phyloP scores from a whole-genome alignment of 2,797 vertebrate species.

The Alcedo quadribrachys region DNA sequence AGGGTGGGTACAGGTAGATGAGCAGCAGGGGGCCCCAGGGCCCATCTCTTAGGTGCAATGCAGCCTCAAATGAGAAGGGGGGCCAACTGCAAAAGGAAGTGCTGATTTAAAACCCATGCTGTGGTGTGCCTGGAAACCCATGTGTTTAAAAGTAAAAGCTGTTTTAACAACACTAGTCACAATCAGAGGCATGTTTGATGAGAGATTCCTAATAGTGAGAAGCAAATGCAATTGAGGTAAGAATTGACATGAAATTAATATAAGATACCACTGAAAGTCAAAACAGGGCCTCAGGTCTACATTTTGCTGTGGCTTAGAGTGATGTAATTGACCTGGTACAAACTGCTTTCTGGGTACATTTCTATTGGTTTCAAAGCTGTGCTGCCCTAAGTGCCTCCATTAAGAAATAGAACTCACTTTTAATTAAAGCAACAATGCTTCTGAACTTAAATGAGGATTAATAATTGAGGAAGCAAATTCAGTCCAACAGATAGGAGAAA shows the following conservation, averaged over 20 bases:
- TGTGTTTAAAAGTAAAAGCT: neutral
- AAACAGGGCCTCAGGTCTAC: neutral
- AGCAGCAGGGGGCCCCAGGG: neutral
- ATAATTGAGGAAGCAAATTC: neutral
- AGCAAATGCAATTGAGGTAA: neutral
- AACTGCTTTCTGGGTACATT: neutral
- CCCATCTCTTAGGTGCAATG: neutral
- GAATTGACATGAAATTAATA: neutral
- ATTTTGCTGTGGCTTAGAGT: neutral
- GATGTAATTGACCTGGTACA: neutral
- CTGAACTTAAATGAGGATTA: neutral
- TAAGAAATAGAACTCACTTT: neutral
- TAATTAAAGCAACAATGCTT: neutral
- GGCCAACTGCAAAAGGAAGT: neutral
- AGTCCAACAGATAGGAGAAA: neutral
- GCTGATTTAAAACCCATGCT: rapidly evolving
- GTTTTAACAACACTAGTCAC: neutral
- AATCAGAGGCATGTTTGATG: neutral
- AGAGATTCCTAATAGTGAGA: neutral
- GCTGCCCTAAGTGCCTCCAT: neutral
- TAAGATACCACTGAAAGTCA: neutral
- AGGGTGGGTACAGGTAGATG: rapidly evolving
- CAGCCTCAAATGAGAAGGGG: neutral
- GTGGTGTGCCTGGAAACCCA: neutral
- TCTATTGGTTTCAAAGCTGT: neutral